Evolutionary conservation across 1,140 invertebrate genomes (phyloP).

Genomic region (Drosophila miranda): DNA sequence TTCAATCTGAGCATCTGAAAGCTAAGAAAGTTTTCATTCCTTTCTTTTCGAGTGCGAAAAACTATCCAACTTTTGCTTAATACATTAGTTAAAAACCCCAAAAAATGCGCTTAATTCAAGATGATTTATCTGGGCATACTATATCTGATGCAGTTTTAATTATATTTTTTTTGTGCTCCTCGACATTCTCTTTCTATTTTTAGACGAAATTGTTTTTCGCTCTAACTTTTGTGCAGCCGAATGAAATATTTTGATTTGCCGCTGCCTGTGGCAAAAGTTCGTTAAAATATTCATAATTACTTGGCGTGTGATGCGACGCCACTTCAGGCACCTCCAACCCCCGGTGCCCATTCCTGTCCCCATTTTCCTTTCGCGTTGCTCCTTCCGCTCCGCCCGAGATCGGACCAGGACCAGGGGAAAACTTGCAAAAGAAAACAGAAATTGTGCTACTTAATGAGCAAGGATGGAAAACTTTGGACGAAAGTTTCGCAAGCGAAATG

Average conservation of each 20-base stretch:
- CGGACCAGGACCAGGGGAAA: constrained; percentile 7
- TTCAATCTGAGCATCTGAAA: constrained; percentile 15
- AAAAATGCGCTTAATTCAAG: constrained; percentile 55
- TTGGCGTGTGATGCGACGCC: constrained; percentile 77
- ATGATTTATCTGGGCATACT: constrained; percentile 51
- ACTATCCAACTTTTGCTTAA: constrained; percentile 59
- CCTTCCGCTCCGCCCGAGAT: neutral
- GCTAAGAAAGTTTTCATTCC: constrained; percentile 33
- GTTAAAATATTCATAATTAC: constrained; percentile 81
- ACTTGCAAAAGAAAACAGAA: constrained; percentile 72
- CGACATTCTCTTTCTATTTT: constrained; percentile 32
- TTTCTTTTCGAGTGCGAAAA: constrained; percentile 11
- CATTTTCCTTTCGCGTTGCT: neutral
- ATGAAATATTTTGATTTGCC: constrained; percentile 80
- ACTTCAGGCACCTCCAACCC: constrained; percentile 39
- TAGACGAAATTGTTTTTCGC: constrained; percentile 64
- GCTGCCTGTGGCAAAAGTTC: constrained; percentile 79
- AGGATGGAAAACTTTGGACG: constrained; percentile 64
- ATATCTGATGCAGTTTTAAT: constrained; percentile 52
- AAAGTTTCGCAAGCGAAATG: constrained; percentile 48
- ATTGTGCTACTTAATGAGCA: constrained; percentile 77
- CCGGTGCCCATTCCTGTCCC: neutral
- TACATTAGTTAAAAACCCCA: constrained; percentile 65
- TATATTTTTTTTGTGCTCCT: constrained; percentile 17
- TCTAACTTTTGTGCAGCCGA: constrained; percentile 68